A percentile compares a stretch with the other conserved stretches of the same genome.
These are phyloP conservation scores for Drosophila falleni DNA, from an alignment of 2,888 invertebrate species.

Conservation along the genomic window DNA sequence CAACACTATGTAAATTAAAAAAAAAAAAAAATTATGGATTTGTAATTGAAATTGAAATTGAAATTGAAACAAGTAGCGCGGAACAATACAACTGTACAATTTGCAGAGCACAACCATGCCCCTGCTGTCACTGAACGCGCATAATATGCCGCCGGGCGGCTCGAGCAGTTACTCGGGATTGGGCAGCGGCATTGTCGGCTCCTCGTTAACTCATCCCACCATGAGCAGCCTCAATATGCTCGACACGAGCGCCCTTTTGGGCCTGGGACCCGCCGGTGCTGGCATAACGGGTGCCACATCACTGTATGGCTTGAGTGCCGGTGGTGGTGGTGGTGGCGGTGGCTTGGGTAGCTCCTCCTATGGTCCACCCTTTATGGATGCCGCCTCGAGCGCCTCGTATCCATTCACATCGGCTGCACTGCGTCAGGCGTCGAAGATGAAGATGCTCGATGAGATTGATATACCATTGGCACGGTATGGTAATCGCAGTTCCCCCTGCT, in stretches of 20 bases:
- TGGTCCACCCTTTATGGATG: constrained; percentile 83
- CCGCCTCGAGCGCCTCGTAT: constrained; percentile 85
- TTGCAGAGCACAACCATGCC: constrained; percentile 90
- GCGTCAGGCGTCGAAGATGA: constrained; percentile 88
- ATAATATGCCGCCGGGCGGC: constrained; percentile 85
- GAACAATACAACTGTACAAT: constrained; percentile 86
- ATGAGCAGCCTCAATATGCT: constrained; percentile 82
- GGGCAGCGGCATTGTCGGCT: constrained; percentile 78
- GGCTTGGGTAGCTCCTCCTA: constrained; percentile 82
- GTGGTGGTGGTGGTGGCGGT: constrained; percentile 67
- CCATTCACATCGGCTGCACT: constrained; percentile 89
- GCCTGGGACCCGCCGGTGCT: constrained; percentile 64
- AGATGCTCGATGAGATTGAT: constrained; percentile 91
- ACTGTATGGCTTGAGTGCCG: constrained; percentile 77
- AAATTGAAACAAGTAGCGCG: constrained; percentile 79
- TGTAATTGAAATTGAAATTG: constrained; percentile 41
- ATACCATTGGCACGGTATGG: constrained; percentile 88
- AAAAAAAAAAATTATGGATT: constrained; percentile 27
- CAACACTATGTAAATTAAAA: constrained; percentile 17
- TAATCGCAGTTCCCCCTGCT: constrained; percentile 88
- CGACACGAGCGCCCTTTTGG: constrained; percentile 80
- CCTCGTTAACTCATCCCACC: constrained; percentile 84
- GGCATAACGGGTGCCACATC: constrained; percentile 80
- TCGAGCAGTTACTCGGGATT: constrained; percentile 85
- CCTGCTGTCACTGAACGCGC: constrained; percentile 86